Percentiles rank a stretch among this genome's conserved stretches.
These are phyloP conservation scores for Sthenelais limicola DNA, from an alignment of 2,888 invertebrate genomes.

Conservation along the genomic window DNA sequence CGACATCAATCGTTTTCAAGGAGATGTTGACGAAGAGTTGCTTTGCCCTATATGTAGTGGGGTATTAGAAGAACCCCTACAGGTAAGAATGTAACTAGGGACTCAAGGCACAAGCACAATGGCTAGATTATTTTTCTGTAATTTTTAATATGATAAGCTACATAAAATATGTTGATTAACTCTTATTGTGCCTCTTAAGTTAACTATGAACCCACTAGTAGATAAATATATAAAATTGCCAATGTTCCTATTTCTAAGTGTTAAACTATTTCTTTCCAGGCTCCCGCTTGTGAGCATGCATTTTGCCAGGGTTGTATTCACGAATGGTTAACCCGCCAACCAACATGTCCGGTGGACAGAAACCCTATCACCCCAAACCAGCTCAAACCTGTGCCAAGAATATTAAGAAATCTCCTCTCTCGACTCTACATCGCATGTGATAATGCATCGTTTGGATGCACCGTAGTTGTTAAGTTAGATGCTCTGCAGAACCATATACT, in stretches of 20 bases:
- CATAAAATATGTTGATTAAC: too few species aligned
- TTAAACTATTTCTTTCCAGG: constrained; percentile 77
- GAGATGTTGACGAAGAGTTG: constrained; percentile 96
- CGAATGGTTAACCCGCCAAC: constrained; percentile 94
- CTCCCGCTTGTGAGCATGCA: constrained; percentile 95
- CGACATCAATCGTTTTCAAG: constrained; percentile 93
- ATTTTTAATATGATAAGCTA: too few species aligned
- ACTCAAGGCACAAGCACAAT: too few species aligned
- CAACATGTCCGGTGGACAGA: constrained; percentile 94
- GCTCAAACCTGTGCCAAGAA: constrained; percentile 92
- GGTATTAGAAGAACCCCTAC: constrained; percentile 94
- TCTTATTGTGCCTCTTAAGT: too few species aligned
- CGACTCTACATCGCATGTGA: constrained; percentile 90
- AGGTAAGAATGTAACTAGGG: too few species aligned
- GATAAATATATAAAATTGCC: too few species aligned
- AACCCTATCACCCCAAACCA: constrained; percentile 89
- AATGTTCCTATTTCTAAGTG: too few species aligned
- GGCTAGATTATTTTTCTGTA: too few species aligned
- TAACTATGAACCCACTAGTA: too few species aligned
- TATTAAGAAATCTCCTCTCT: constrained; percentile 90
- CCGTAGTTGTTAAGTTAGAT: constrained; percentile 88
- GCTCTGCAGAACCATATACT: constrained; percentile 81
- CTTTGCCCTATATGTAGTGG: constrained; percentile 97
- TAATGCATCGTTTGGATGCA: constrained; percentile 90
- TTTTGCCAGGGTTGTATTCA: constrained; percentile 94